Percentiles rank a stretch among this genome's conserved stretches.
phyloP scores from a whole-genome alignment of 2,113 vertebrate species.

The Ceyx margarethae region DNA sequence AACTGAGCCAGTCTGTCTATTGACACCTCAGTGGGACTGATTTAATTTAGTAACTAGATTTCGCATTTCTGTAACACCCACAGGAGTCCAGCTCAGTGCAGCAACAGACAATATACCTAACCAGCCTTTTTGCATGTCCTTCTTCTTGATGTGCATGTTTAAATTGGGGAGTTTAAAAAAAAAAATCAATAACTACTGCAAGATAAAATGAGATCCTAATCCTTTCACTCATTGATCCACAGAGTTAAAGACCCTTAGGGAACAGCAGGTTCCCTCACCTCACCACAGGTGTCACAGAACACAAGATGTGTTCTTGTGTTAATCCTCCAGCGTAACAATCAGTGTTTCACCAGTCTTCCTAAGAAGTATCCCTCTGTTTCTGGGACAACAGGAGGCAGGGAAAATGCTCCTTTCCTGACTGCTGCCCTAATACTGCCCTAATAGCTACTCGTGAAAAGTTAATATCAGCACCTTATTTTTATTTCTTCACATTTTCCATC shows the following conservation, averaged over 20 bases:
- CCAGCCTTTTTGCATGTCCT: neutral
- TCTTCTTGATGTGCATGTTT: neutral
- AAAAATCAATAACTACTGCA: neutral
- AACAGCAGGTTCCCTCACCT: neutral
- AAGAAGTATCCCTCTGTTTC: neutral
- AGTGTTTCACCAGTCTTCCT: neutral
- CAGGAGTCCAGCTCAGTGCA: neutral
- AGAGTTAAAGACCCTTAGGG: neutral
- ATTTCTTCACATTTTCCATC: neutral
- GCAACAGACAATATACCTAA: fast-evolving
- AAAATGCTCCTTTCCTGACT: neutral
- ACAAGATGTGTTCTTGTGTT: neutral
- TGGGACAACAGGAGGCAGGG: neutral
- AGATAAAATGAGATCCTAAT: neutral
- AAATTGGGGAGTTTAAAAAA: neutral
- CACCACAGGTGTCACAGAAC: neutral
- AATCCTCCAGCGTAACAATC: neutral
- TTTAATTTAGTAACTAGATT: neutral
- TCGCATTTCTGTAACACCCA: neutral
- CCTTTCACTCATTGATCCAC: neutral
- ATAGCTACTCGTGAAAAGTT: neutral
- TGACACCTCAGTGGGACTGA: neutral
- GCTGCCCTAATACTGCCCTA: neutral
- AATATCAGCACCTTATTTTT: neutral
- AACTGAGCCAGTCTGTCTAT: neutral